A percentile compares a stretch with the other conserved stretches of the same genome.
phyloP scores from a whole-genome alignment of 2,888 invertebrate species.

The Fissipunctia ypsillon region DNA sequence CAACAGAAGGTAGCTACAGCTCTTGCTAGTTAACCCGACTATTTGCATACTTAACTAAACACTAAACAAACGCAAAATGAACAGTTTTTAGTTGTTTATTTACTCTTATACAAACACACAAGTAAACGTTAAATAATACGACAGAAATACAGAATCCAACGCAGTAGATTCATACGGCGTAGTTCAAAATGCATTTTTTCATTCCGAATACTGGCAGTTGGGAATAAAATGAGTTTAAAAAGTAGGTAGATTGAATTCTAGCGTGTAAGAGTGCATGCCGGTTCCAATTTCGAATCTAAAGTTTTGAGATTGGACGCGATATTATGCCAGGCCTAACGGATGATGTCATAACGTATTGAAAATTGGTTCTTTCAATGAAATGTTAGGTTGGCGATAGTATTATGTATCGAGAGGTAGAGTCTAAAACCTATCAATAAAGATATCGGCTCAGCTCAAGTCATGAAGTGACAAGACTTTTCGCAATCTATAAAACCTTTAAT shows the following conservation, averaged over 20 bases:
- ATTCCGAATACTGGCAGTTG: conserved; percentile 1
- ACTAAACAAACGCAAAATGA: conserved; percentile 57
- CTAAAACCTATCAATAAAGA: background rate
- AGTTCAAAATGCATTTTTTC: conserved; percentile 19
- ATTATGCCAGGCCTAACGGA: background rate
- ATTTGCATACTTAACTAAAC: conserved; percentile 63
- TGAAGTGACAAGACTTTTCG: conserved; percentile 18
- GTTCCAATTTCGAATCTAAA: conserved; percentile 49
- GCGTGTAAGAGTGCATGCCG: conserved; percentile 19
- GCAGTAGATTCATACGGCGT: background rate
- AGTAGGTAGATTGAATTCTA: conserved; percentile 42
- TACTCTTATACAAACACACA: conserved; percentile 21
- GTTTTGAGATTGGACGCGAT: conserved; percentile 32
- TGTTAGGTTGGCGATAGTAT: background rate
- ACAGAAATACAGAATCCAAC: conserved; percentile 21
- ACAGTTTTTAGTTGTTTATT: conserved; percentile 63
- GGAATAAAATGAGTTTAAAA: conserved; percentile 39
- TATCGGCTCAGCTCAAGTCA: background rate
- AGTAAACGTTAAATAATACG: conserved; percentile 16
- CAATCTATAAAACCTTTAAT: conserved; percentile 5
- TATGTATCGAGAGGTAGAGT: background rate
- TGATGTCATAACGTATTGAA: conserved; percentile 23
- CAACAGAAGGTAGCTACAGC: conserved; percentile 43
- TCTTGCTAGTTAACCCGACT: conserved; percentile 48
- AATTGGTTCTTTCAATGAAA: background rate